Percentiles rank a stretch among this genome's conserved stretches.
phyloP scores from a whole-genome alignment of 2,113 vertebrate species.

The Lamprotornis superbus region DNA sequence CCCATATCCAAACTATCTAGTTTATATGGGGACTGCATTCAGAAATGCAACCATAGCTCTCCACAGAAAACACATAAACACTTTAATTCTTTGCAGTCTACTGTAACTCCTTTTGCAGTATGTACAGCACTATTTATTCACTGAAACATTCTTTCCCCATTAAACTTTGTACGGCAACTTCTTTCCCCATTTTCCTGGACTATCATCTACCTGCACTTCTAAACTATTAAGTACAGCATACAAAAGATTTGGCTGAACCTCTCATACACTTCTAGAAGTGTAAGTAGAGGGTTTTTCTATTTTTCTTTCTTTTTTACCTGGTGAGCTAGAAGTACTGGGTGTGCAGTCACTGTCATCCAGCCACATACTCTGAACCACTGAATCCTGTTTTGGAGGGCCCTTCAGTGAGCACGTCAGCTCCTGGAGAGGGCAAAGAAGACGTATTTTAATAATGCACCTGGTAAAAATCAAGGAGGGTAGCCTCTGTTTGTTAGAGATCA shows the following conservation, averaged over 20 bases:
- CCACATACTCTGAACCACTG: slow-evolving; percentile 44
- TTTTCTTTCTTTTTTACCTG: slow-evolving; percentile 50
- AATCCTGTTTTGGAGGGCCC: slow-evolving; percentile 56
- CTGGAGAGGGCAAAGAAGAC: slow-evolving; percentile 45
- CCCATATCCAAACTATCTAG: neutral
- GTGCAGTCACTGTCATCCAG: slow-evolving; percentile 63
- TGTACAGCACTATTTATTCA: neutral
- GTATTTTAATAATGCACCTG: slow-evolving; percentile 24
- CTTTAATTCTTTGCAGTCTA: neutral
- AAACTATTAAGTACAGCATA: neutral
- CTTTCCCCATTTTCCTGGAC: neutral
- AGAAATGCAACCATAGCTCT: neutral
- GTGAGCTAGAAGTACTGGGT: slow-evolving; percentile 60
- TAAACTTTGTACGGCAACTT: neutral
- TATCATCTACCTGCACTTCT: neutral
- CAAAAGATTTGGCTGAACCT: neutral
- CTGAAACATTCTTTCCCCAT: neutral
- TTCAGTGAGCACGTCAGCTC: slow-evolving; percentile 58
- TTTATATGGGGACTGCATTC: neutral
- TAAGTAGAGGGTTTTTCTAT: neutral
- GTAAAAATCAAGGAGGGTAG: slow-evolving; percentile 1
- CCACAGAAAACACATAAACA: neutral
- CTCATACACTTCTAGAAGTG: neutral
- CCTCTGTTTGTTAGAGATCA: neutral
- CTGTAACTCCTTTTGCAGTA: neutral